Evolutionary conservation across 2,113 vertebrate genomes (phyloP).

Genomic region (Festucalex cinctus): DNA sequence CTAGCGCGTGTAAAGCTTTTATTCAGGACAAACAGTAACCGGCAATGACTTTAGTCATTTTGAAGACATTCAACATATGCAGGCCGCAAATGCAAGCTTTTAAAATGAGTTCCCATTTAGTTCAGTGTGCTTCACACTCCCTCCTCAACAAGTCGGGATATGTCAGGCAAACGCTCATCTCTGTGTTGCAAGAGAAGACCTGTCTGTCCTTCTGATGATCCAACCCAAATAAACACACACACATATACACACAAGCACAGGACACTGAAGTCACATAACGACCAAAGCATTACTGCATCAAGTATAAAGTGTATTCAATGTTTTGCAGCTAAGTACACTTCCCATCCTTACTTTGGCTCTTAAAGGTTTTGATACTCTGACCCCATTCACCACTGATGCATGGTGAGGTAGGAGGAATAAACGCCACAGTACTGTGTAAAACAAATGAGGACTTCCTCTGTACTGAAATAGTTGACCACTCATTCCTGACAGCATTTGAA

Average conservation of each 20-base stretch:
- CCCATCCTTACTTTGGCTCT: not conserved
- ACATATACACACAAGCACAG: constrained; percentile 6
- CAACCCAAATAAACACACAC: constrained; percentile 3
- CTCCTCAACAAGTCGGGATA: constrained; percentile 70
- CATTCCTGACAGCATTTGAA: not conserved
- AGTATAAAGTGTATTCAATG: not conserved
- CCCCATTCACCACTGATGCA: not conserved
- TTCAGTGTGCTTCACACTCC: constrained; percentile 35
- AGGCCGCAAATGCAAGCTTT: not conserved
- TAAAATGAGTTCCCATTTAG: constrained; percentile 30
- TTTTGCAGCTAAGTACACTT: not conserved
- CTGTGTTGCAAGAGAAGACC: constrained; percentile 72
- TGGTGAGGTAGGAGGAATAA: not conserved
- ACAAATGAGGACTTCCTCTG: not conserved
- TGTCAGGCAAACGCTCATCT: constrained; percentile 53
- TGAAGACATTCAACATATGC: not conserved
- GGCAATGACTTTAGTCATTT: not conserved
- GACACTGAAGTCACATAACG: not conserved
- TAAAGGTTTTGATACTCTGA: not conserved
- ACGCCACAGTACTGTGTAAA: not conserved
- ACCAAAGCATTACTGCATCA: not conserved
- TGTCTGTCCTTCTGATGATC: constrained; percentile 52
- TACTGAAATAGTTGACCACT: not conserved
- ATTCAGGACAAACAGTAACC: not conserved
- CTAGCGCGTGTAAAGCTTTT: not conserved